phyloP scores from a whole-genome alignment of 2,888 invertebrate species.

The Pseudoips prasinana region DNA sequence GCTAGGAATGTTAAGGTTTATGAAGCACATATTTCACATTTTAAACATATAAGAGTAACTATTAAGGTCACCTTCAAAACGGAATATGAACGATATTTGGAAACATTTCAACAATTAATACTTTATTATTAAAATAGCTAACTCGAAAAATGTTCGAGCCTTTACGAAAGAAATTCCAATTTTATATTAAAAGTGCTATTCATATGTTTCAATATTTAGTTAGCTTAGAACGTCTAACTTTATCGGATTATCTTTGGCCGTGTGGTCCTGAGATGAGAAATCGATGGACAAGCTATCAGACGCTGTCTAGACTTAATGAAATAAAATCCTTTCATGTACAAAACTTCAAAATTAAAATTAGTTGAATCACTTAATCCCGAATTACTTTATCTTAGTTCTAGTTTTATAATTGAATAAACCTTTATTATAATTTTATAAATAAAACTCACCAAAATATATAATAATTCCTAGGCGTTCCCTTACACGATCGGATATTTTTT shows the following conservation, averaged over 20 bases:
- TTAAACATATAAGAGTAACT: too few species aligned
- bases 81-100: too few species aligned
- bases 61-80: neutral
- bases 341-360: conserved; percentile 10
- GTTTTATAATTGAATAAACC: too few species aligned
- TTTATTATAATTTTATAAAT: too few species aligned
- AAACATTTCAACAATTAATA: conserved; percentile 11
- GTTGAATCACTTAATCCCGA: conserved; percentile 8
- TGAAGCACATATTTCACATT: too few species aligned
- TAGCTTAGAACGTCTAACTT: conserved; percentile 18
- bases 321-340: conserved; percentile 11
- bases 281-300: conserved; percentile 21
- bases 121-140: conserved; percentile 15
- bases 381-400: too few species aligned
- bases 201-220: conserved; percentile 17
- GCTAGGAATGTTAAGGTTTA: too few species aligned
- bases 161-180: conserved; percentile 18
- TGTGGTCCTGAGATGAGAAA: conserved; percentile 28
- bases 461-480: too few species aligned
- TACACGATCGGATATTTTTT: too few species aligned
- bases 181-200: conserved; percentile 14
- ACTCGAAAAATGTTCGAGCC: conserved; percentile 17
- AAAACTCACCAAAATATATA: too few species aligned
- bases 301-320: conserved; percentile 24
- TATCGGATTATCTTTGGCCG: conserved; percentile 30